Evolutionary conservation across 2,797 vertebrate genomes (phyloP).

Genomic region (Gouania willdenowi): DNA sequence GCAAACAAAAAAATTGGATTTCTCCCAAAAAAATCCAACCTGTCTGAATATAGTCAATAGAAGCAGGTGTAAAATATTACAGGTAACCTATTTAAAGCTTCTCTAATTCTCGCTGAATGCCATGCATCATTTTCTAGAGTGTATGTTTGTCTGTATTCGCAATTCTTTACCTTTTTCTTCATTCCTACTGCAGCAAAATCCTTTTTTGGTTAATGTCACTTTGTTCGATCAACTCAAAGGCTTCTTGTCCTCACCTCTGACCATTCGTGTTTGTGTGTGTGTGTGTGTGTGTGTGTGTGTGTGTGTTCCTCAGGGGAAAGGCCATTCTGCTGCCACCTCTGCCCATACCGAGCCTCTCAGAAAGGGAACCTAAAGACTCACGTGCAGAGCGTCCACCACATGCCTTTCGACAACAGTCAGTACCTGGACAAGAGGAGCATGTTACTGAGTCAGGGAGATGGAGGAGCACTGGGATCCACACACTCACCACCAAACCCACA

Average conservation of each 20-base stretch:
- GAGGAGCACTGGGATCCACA: conserved; percentile 35
- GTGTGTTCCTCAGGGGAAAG: conserved; percentile 78
- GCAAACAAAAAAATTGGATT: too few relatives aligned
- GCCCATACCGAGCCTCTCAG: conserved; percentile 85
- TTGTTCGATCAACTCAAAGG: background rate
- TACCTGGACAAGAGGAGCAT: conserved; percentile 44
- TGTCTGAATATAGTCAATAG: too few relatives aligned
- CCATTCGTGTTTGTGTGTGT: conserved; percentile 27
- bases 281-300: conserved; percentile 25
- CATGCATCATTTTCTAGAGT: conserved; percentile 24
- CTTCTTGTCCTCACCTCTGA: conserved; percentile 8
- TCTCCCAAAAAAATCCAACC: too few relatives aligned
- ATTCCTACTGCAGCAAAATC: conserved; percentile 1
- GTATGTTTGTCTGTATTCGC: conserved; percentile 24
- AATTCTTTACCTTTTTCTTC: background rate
- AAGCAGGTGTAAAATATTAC: too few relatives aligned
- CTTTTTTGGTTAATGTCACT: conserved; percentile 4
- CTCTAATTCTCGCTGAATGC: conserved; percentile 13
- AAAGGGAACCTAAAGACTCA: conserved; percentile 85
- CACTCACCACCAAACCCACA: conserved; percentile 29
- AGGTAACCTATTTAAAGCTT: too few relatives aligned
- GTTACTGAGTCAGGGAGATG: conserved; percentile 37
- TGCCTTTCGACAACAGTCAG: conserved; percentile 76
- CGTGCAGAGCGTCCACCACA: conserved; percentile 67
- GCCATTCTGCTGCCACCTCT: conserved; percentile 78